phyloP scores from a whole-genome alignment of 2,113 vertebrate species.

The Cololabis saira region DNA sequence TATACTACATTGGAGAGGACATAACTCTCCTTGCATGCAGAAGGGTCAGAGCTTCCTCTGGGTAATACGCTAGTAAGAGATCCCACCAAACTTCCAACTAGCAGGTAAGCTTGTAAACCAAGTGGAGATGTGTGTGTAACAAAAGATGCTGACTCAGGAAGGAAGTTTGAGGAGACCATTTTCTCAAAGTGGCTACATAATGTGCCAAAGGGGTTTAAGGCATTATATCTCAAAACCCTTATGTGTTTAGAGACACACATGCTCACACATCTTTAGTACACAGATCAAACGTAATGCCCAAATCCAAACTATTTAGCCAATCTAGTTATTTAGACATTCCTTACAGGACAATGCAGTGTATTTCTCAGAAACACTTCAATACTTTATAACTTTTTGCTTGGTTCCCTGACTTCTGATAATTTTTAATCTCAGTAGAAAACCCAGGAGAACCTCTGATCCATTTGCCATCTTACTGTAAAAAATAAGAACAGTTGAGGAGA shows the following conservation, averaged over 20 bases:
- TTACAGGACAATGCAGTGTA: constrained; percentile 9
- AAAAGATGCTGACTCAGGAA: constrained; percentile 60
- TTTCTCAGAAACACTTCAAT: constrained; percentile 48
- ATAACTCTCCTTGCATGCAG: constrained; percentile 79
- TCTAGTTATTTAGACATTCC: constrained; percentile 28
- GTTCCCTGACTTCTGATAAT: constrained; percentile 15
- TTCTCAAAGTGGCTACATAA: constrained; percentile 52
- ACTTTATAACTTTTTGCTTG: constrained; percentile 12
- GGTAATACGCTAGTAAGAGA: constrained; percentile 57
- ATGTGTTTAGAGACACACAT: constrained; percentile 30
- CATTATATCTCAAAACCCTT: constrained; percentile 40
- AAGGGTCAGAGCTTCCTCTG: constrained; percentile 79
- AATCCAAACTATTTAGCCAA: constrained; percentile 39
- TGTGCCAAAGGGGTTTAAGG: constrained; percentile 48
- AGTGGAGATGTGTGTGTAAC: constrained; percentile 27
- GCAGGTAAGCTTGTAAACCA: constrained; percentile 29
- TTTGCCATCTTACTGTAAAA: constrained; percentile 67
- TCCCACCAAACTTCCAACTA: constrained; percentile 45
- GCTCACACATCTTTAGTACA: constrained; percentile 31
- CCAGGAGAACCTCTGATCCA: constrained; percentile 81
- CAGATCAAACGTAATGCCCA: constrained; percentile 54
- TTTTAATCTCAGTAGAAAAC: constrained; percentile 56
- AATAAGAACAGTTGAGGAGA: constrained; percentile 56
- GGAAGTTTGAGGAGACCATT: constrained; percentile 34
- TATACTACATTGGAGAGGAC: constrained; percentile 82